Conservation (phyloP, 2,113 vertebrate genomes). For the Gavia stellata region DNA sequence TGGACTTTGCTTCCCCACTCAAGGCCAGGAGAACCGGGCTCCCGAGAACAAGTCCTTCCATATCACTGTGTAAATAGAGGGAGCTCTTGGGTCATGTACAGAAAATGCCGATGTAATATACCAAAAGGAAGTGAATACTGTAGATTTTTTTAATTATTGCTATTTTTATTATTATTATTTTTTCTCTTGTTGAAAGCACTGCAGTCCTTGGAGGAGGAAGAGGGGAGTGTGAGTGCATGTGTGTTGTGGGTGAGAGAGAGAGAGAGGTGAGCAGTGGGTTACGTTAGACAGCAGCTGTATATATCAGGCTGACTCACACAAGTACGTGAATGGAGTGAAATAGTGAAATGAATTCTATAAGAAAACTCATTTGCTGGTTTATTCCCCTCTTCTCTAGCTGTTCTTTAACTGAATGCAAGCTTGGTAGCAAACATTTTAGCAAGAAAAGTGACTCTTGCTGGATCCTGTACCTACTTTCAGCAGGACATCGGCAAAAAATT, state of each 20-base stretch:
- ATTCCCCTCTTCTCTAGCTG: constrained; percentile 23
- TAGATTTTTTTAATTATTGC: constrained; percentile 79
- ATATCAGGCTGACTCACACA: background rate
- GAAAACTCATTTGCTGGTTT: constrained; percentile 47
- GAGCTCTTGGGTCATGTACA: constrained; percentile 76
- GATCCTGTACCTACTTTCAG: background rate
- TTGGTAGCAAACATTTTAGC: background rate
- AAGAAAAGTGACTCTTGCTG: background rate
- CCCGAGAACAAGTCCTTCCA: constrained; percentile 5
- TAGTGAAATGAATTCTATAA: constrained; percentile 15
- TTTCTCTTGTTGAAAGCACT: constrained; percentile 71
- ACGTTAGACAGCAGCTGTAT: background rate
- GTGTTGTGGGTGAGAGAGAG: constrained; percentile 30
- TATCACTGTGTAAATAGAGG: constrained; percentile 71
- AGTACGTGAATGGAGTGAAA: constrained; percentile 14
- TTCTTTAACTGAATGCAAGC: constrained; percentile 41
- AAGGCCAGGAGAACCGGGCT: constrained; percentile 46
- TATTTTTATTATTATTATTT: constrained; percentile 74
- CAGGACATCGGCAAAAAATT: background rate
- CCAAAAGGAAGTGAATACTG: constrained; percentile 77
- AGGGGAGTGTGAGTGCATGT: constrained; percentile 20
- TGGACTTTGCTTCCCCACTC: constrained; percentile 48
- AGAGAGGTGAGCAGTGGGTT: background rate
- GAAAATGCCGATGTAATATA: constrained; percentile 75
- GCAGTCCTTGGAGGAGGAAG: constrained; percentile 62